Conservation (phyloP, 2,797 vertebrate species). For the Acrossocheilus wenchowensis region DNA sequence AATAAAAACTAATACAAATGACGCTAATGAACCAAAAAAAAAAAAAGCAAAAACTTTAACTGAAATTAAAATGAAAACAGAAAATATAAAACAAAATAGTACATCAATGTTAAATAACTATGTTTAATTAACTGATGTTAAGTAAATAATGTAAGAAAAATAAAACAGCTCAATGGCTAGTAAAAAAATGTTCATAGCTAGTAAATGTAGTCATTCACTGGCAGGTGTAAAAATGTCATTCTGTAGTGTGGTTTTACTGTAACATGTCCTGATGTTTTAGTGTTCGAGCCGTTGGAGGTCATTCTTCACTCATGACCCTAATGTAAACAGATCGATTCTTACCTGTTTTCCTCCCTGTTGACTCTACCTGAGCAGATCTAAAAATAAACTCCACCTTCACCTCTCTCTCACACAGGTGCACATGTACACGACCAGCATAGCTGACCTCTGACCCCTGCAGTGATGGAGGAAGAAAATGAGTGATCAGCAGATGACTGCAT, state of each 20-base stretch:
- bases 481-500: neutral
- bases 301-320: conserved; percentile 70
- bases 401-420: conserved; percentile 26
- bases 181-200: neutral
- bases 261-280: neutral
- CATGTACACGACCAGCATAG: neutral
- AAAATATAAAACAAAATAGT: neutral
- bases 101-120: neutral
- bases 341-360: conserved; percentile 68
- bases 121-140: neutral
- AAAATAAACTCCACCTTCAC: conserved; percentile 69
- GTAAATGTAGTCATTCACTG: neutral
- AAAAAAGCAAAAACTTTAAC: too few species aligned
- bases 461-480: neutral
- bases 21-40: too few species aligned
- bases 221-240: neutral
- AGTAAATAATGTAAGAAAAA: neutral
- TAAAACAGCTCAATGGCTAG: neutral
- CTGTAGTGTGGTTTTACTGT: neutral
- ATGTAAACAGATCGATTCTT: conserved; percentile 79
- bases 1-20: too few species aligned
- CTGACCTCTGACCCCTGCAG: conserved; percentile 59
- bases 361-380: conserved; percentile 70
- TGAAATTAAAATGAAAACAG: too few species aligned
- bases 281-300: conserved; percentile 64